Base-by-base conservation (phyloP, 2,888 invertebrate genomes). In the Agonopterix heracliana region DNA sequence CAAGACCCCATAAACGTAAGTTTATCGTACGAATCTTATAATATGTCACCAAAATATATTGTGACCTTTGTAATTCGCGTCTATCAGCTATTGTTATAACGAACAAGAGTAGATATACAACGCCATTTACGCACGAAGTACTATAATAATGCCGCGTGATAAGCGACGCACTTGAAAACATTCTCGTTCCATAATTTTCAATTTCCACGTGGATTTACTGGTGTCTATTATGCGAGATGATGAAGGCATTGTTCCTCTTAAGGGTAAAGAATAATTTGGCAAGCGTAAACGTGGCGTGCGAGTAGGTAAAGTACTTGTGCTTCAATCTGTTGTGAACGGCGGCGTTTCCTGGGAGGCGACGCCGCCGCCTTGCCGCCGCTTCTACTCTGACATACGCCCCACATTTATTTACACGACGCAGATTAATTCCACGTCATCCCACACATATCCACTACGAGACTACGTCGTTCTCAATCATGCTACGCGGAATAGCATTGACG, bases 341-440 rank as follows among this genome's bases (percentile, higher is more conserved):
- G 56, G 57, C 52, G 64, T 60, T 69, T 76, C 71, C 69, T 66
- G 64, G 44, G 56, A 35, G 56, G 56, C 56, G 53, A 11, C 41
- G 41, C 51, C 54, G 61, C 54, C 57, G 54, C 60, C 47, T 44
- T 11, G 40, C 57, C 66, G 62, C 58, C 68, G 59, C 61, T 59
- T 59, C 60, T 60, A 51, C 58, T 55, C 62, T 74, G 73, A 78
- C 76, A 76, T 77, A 83, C 77, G 68, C 68, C 70, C 65, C 67
- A 69, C 83, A 83, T 86, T 82, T 82, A 81, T 84, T 82, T 77
- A 75, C 74, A 66, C 73, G 83, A 82, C 83, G 59, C 69, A 74
- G 81, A 85, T 84, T 85, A 83, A 85, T 85, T 72, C 72, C 59
- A 63, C 71, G 74, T 78, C 78, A 80, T 80, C 75, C 73, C 69